Evolutionary conservation across 2,797 vertebrate species (phyloP), one percentile per base, ranked within the genome.

Genomic region (Melanotaenia parkinsoni): DNA sequence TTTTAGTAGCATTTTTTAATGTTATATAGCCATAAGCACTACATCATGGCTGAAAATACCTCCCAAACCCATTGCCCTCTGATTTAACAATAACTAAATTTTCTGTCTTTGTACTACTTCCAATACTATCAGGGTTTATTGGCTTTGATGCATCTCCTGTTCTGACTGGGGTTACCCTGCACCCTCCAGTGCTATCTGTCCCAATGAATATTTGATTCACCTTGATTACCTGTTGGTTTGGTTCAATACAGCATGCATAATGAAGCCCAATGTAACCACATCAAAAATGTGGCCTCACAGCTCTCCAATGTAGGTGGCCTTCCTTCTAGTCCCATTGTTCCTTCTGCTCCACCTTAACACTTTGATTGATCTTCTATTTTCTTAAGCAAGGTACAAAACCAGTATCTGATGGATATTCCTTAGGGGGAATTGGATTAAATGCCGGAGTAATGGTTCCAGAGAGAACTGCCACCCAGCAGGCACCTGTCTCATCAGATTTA

Each of bases 191-290:
- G n/a, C 79, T 80, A 83, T 80, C 66, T 80, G 75, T 85, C 74
- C 65, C 79, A 81, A 89, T 93, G 80, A 93, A 93, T 93, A 92
- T 92, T 92, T 92, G 87, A 92, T 90, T 85, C 76, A 35, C 75
- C 79, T 80, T 92, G 89, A 93, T 93, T 90, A 90, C 65, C 77
- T 75, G 84, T 89, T 78, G 83, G 68, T 89, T 89, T 82, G 85
- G 84, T 84, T 92, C 88, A 81, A 89, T 91, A 85, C 79, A 76
- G 86, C 81, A 80, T 90, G 86, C 89, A 89, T 92, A 89, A 90
- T 91, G 77, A 88, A 91, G 73, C 64, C 0, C 63, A n/a, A 37
- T 24, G 60, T 65, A 16, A 59, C 40, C 30, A 11, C 76, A 73
- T 83, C 61, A 67, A 32, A 71, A 77, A 81, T 74, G 64, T 64